phyloP scores from a whole-genome alignment of 2,113 vertebrate genomes.

The Parus major region DNA sequence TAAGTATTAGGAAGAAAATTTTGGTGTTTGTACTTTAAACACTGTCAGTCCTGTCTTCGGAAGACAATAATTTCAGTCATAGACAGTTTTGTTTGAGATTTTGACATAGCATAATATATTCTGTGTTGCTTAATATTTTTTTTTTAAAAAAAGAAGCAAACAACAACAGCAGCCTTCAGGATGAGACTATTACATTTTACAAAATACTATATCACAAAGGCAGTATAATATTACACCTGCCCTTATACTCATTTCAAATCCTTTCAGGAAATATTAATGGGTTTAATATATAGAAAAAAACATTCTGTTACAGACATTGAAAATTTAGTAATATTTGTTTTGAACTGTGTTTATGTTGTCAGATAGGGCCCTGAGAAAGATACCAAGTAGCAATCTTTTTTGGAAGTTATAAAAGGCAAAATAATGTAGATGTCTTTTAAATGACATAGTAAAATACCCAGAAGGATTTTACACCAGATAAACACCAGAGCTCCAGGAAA shows the following conservation, averaged over 20 bases:
- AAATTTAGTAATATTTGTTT: background rate
- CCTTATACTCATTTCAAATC: background rate
- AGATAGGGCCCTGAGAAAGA: background rate
- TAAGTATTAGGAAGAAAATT: background rate
- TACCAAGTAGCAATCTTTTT: background rate
- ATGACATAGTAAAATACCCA: background rate
- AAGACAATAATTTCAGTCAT: background rate
- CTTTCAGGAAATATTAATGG: background rate
- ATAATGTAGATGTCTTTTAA: background rate
- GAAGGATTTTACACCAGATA: too few relatives aligned
- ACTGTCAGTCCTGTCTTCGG: background rate
- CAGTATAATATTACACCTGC: background rate
- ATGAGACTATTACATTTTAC: background rate
- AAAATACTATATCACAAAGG: background rate
- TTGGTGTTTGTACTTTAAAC: background rate
- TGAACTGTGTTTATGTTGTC: background rate
- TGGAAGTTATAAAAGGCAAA: background rate
- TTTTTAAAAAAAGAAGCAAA: background rate
- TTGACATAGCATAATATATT: background rate
- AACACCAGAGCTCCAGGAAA: background rate
- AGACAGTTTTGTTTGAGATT: background rate
- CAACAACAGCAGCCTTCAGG: background rate
- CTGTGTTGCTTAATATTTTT: background rate
- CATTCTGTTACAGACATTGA: background rate
- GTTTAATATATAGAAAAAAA: background rate